Evolutionary conservation across 2,888 invertebrate species (phyloP).

Genomic region (Drosophila peninsularis): DNA sequence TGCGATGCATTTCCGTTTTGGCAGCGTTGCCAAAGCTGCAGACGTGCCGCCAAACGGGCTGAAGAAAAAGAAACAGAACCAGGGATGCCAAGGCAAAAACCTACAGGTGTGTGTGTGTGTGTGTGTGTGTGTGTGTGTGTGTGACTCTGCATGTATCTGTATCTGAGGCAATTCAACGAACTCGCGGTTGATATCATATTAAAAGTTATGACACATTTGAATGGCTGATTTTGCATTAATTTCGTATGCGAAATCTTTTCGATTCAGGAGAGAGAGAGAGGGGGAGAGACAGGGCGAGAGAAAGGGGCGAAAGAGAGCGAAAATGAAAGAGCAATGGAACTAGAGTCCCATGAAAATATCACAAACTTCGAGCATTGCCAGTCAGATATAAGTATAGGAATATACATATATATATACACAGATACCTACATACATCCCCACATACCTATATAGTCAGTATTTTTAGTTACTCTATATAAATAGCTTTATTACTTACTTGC

Average conservation of each 20-base stretch:
- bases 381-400: not conserved
- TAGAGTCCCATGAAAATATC: not conserved
- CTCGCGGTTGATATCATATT: constrained; percentile 45
- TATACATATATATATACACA: not conserved
- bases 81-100: constrained; percentile 18
- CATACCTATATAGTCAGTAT: not conserved
- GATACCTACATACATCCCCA: not conserved
- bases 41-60: constrained; percentile 27
- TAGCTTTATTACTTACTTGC: constrained; percentile 1
- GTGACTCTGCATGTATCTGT: constrained; percentile 10
- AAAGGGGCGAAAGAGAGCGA: not conserved
- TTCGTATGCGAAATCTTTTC: constrained; percentile 32
- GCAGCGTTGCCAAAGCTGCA: constrained; percentile 50
- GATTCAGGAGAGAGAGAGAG: not conserved
- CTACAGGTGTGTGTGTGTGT: not conserved
- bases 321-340: not conserved
- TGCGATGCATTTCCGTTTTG: constrained; percentile 74
- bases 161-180: constrained; percentile 46
- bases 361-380: not conserved
- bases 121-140: not conserved
- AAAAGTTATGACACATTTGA: constrained; percentile 55
- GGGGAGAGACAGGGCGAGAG: not conserved
- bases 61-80: constrained; percentile 6
- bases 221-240: constrained; percentile 48
- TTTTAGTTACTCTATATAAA: constrained; percentile 3